These are phyloP conservation scores for Pectinophora gossypiella DNA, from an alignment of 1,140 invertebrate species.

Conservation along the genomic window DNA sequence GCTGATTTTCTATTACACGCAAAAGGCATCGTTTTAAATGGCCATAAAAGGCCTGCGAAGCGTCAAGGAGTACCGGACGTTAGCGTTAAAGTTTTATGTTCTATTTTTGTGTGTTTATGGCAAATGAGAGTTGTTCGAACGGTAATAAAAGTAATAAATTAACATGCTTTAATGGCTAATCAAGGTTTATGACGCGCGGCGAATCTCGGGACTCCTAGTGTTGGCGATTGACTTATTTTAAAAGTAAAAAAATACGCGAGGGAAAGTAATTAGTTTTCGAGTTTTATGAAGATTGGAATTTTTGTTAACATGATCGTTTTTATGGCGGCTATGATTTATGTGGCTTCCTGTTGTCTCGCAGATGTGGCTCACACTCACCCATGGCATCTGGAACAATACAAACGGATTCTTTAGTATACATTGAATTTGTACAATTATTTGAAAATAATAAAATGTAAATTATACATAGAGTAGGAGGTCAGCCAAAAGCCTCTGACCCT, in stretches of 20 bases:
- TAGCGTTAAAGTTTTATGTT: conserved; percentile 38
- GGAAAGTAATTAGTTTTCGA: conserved; percentile 63
- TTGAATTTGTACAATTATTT: too few species aligned
- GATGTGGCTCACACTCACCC: conserved; percentile 69
- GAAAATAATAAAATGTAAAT: too few species aligned
- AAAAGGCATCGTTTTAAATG: conserved; percentile 26
- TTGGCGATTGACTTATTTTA: conserved; percentile 69
- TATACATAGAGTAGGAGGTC: too few species aligned
- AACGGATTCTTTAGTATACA: conserved; percentile 23
- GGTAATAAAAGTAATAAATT: conserved; percentile 73
- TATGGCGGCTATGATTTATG: conserved; percentile 53
- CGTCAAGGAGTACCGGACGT: conserved; percentile 21
- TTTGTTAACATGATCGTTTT: conserved; percentile 60
- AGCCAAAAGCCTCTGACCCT: too few species aligned
- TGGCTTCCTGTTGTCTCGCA: conserved; percentile 35
- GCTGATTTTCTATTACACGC: conserved; percentile 60
- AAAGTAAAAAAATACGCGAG: too few species aligned
- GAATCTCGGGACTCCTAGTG: conserved; percentile 72
- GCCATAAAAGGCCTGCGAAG: conserved; percentile 27
- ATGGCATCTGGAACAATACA: conserved; percentile 79
- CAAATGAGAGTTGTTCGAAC: conserved; percentile 56
- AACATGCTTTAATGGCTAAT: conserved; percentile 74
- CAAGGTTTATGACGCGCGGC: conserved; percentile 73
- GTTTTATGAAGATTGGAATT: conserved; percentile 74
- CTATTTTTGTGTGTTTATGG: conserved; percentile 46